phyloP scores from a whole-genome alignment of 2,113 vertebrate genomes.

The Platanista minor region DNA sequence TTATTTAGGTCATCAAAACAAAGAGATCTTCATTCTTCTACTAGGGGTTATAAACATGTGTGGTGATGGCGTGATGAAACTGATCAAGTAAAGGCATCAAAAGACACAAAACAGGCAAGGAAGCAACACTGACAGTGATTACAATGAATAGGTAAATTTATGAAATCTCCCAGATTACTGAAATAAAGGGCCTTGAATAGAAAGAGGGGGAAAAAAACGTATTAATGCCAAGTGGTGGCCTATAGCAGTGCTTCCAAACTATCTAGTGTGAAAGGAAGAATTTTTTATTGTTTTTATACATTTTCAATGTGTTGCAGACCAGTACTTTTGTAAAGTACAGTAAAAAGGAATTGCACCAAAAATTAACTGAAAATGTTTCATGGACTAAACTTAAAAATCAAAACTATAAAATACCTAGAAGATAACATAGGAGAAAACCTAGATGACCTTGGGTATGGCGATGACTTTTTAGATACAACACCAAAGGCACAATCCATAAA shows the following conservation, averaged over 20 bases:
- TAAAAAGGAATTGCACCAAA: background rate
- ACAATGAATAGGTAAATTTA: background rate
- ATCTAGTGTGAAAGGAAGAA: background rate
- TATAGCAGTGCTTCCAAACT: background rate
- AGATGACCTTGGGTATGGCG: background rate
- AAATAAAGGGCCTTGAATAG: background rate
- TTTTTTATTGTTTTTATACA: background rate
- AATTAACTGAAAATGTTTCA: background rate
- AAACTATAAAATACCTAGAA: background rate
- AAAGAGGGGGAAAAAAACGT: background rate
- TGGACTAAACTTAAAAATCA: background rate
- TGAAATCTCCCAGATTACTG: background rate
- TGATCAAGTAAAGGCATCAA: background rate
- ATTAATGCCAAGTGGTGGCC: background rate
- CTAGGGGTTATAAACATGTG: background rate
- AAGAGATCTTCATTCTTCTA: background rate
- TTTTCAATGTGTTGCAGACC: background rate
- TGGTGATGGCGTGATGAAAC: background rate
- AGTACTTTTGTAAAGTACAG: background rate
- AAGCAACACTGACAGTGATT: background rate
- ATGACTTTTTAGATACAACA: background rate
- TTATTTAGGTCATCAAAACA: background rate
- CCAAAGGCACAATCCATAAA: background rate
- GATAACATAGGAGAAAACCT: background rate
- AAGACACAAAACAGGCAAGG: background rate